Percentiles rank a stretch among this genome's conserved stretches.
phyloP scores from a whole-genome alignment of 2,888 invertebrate species.

The Sphaerophoria rueppellii region DNA sequence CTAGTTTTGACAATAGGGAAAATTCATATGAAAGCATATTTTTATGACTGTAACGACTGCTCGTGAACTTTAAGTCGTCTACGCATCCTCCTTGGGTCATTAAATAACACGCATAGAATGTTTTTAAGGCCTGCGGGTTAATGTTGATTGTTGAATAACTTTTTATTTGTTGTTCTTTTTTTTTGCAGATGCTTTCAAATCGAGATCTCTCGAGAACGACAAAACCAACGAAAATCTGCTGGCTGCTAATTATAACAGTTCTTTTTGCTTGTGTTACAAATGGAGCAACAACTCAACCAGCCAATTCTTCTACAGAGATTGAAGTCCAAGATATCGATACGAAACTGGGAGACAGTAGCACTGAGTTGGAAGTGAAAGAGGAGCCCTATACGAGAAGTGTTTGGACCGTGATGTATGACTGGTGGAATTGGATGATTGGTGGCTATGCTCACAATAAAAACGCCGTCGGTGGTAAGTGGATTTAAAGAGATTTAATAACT shows the following conservation, averaged over 20 bases:
- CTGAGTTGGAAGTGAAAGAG: slow-evolving; percentile 75
- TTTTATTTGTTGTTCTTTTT: slow-evolving; percentile 52
- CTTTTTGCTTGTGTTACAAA: slow-evolving; percentile 70
- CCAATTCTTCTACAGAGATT: slow-evolving; percentile 51
- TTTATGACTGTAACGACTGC: slow-evolving; percentile 19
- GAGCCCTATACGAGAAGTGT: slow-evolving; percentile 76
- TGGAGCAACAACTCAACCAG: slow-evolving; percentile 58
- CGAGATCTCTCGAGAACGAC: slow-evolving; percentile 67
- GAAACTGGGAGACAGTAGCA: slow-evolving; percentile 47
- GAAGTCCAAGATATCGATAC: slow-evolving; percentile 39
- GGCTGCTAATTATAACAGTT: slow-evolving; percentile 74
- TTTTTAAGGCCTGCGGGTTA: neutral
- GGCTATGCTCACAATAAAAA: slow-evolving; percentile 79
- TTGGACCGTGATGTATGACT: slow-evolving; percentile 78
- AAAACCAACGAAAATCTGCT: slow-evolving; percentile 29
- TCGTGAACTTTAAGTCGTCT: neutral
- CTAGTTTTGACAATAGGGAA: neutral
- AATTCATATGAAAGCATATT: slow-evolving; percentile 42
- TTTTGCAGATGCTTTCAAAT: slow-evolving; percentile 77
- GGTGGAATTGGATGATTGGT: slow-evolving; percentile 80
- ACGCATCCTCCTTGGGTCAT: slow-evolving; percentile 6
- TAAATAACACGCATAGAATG: slow-evolving; percentile 24
- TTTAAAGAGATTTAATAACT: slow-evolving; percentile 2
- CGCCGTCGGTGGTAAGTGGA: slow-evolving; percentile 64
- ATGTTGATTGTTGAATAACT: neutral